phyloP scores from a whole-genome alignment of 1,140 invertebrate genomes.

The Drosophila elegans region DNA sequence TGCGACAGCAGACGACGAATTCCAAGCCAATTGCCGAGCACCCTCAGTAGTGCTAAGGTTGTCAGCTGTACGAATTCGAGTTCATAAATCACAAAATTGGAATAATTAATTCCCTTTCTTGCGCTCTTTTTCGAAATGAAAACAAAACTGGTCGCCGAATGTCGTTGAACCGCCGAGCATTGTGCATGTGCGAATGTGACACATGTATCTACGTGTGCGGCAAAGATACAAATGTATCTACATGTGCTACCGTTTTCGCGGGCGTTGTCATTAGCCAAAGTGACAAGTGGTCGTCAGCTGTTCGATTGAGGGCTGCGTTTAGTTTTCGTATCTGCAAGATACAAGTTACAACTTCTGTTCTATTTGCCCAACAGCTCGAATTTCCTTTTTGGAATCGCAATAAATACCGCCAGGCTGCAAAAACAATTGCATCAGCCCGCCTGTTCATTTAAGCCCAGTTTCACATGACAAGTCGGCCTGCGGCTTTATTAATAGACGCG shows the following conservation, averaged over 20 bases:
- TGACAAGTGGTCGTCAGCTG: slow-evolving; percentile 50
- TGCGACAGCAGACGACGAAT: slow-evolving; percentile 8
- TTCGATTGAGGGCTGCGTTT: no score
- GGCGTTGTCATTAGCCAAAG: slow-evolving; percentile 57
- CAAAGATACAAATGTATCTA: slow-evolving; percentile 75
- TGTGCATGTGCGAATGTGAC: slow-evolving; percentile 19
- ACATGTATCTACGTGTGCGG: slow-evolving; percentile 23
- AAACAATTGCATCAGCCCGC: slow-evolving; percentile 31
- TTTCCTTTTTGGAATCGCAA: slow-evolving; percentile 41
- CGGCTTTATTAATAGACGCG: slow-evolving; percentile 44
- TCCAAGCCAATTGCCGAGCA: slow-evolving; percentile 26
- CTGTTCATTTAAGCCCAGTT: slow-evolving; percentile 24
- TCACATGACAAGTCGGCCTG: slow-evolving; percentile 35
- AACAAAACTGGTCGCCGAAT: slow-evolving; percentile 57
- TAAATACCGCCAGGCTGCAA: not conserved
- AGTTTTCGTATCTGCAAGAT: slow-evolving; percentile 24
- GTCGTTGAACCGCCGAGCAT: slow-evolving; percentile 61
- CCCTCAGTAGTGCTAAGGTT: slow-evolving; percentile 31
- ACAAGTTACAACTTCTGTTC: slow-evolving; percentile 2
- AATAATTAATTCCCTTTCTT: slow-evolving; percentile 55
- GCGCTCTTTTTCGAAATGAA: slow-evolving; percentile 26
- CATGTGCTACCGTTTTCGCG: slow-evolving; percentile 65
- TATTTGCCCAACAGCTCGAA: slow-evolving; percentile 10
- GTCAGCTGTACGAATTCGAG: slow-evolving; percentile 22
- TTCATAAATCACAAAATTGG: slow-evolving; percentile 47